Conservation (phyloP, 1,140 invertebrate genomes). For the Brachystomella parvula region DNA sequence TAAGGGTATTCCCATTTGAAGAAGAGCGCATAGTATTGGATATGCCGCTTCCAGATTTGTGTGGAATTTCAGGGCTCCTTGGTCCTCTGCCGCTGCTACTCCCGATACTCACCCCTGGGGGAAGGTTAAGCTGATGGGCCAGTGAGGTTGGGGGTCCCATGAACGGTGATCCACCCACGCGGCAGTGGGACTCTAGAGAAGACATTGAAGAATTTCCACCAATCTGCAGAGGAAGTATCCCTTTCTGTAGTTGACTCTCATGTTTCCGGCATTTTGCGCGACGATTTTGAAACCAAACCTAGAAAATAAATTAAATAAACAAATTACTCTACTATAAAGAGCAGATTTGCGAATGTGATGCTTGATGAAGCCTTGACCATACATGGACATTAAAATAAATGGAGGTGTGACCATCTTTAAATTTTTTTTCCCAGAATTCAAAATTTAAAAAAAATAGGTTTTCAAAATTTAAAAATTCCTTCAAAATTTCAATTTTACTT, state of each 20-base stretch:
- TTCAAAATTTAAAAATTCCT: background rate
- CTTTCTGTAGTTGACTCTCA: slow-evolving; percentile 93
- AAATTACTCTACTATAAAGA: background rate
- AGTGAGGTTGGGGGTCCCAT: slow-evolving; percentile 19
- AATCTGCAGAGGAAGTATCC: slow-evolving; percentile 45
- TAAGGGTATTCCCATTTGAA: too few relatives aligned
- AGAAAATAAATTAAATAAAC: slow-evolving; percentile 41
- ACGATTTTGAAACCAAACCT: slow-evolving; percentile 96
- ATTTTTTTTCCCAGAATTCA: background rate
- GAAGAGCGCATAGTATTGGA: too few relatives aligned
- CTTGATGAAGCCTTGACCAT: background rate
- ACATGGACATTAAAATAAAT: background rate
- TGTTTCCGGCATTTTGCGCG: slow-evolving; percentile 88
- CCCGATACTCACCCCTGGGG: slow-evolving; percentile 41
- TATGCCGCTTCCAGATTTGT: too few relatives aligned
- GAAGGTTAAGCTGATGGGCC: slow-evolving; percentile 28
- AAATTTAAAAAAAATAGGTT: background rate
- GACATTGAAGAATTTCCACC: slow-evolving; percentile 31
- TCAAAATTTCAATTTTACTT: background rate
- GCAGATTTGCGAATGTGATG: too few relatives aligned
- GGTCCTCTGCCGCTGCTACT: slow-evolving; percentile 6
- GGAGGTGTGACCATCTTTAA: too few relatives aligned
- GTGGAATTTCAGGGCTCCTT: background rate
- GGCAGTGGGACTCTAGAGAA: slow-evolving; percentile 31
- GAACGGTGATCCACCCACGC: slow-evolving; percentile 29